Percentiles rank a stretch among this genome's conserved stretches.
Evolutionary conservation across 2,888 invertebrate species (phyloP).

Genomic region (Chesias legatella): DNA sequence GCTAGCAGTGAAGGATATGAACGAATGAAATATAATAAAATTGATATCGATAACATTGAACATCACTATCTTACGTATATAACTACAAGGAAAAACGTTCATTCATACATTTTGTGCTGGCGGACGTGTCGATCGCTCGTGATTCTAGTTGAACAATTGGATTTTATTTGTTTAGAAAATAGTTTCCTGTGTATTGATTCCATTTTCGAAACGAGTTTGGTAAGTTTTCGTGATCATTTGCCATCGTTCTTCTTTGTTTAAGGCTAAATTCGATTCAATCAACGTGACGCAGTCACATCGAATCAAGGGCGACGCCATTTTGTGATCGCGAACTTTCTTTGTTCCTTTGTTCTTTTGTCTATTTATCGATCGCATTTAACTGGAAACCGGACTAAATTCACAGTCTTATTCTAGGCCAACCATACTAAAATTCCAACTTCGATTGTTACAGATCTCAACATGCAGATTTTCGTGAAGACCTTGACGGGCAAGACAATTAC

Average conservation of each 20-base stretch:
- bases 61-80: no score
- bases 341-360: constrained; percentile 45
- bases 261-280: background rate
- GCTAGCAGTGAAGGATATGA: no score
- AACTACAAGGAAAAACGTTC: no score
- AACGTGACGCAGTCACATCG: constrained; percentile 26
- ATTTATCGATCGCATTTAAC: constrained; percentile 23
- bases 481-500: constrained; percentile 51
- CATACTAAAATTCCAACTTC: constrained; percentile 30
- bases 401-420: constrained; percentile 29
- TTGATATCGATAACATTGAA: no score
- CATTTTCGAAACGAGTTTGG: background rate
- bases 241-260: constrained; percentile 5
- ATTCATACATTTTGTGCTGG: no score
- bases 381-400: constrained; percentile 36
- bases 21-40: no score
- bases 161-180: no score
- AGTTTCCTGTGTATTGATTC: no score
- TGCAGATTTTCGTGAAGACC: constrained; percentile 62
- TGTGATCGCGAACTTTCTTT: constrained; percentile 66
- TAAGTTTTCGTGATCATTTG: background rate
- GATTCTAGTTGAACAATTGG: no score
- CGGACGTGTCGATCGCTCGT: no score
- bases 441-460: constrained; percentile 56
- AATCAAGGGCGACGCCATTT: constrained; percentile 58